Evolutionary conservation across 2,113 vertebrate genomes (phyloP), one percentile per base, ranked within the genome.

Genomic region (Clarias magur): DNA sequence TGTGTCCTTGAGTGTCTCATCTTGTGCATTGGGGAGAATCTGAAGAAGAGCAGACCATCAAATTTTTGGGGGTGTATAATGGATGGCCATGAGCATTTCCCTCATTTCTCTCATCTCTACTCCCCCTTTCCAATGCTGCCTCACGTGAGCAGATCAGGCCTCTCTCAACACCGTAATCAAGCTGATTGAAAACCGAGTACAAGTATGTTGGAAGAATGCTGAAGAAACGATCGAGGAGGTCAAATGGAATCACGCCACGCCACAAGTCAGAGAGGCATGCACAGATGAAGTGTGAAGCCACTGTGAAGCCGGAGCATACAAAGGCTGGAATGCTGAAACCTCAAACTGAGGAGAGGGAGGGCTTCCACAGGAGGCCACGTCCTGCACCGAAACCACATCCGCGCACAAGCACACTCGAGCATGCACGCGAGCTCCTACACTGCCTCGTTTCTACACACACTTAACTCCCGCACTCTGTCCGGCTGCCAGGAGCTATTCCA

Each of bases 81-180:
- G 9, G 21, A 78, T 15, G 23, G 6, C 48, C 15, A 12, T 53
- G 38, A 56, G 27, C 27, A 21, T n/a, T 19, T 70, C 68, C 82
- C 73, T 21, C 30, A 21, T 21, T 34, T 34, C 23, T 56, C 4
- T n/a, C n/a, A n/a, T n/a, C n/a, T n/a, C n/a, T n/a, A n/a, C 54
- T 62, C 8, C 56, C 65, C 4, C 11, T 62, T 85, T 72, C 83
- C 54, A 56, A 11, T 42, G 16, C 42, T 65, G 60, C 25, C 84
- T 12, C 25, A 23, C 10, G 13, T 63, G 42, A 73, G 56, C 57
- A 2, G 34, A 10, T 89, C 88, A 70, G 89, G 85, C 89, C 88
- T 86, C 91, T 91, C 93, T 87, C 82, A 67, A 80, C 76, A 87
- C 86, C 62, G 21, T 15, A 53, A 90, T 88, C 89, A 76, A 88